Evolutionary conservation across 2,113 vertebrate species (phyloP).

Genomic region (Anser cygnoides): DNA sequence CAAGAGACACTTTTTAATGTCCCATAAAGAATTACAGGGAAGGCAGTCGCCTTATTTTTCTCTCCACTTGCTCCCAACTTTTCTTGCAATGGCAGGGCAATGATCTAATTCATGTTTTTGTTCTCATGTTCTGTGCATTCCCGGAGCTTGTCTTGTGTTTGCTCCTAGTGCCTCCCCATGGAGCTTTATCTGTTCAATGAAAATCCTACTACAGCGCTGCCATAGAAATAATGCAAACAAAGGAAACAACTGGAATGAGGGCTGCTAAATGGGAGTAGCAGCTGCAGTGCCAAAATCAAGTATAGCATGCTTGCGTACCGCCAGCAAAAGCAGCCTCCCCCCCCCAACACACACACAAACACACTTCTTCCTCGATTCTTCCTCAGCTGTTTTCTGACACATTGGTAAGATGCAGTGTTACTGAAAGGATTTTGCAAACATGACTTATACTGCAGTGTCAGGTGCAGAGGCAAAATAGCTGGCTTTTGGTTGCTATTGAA

Average conservation of each 20-base stretch:
- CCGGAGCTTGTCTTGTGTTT: not conserved
- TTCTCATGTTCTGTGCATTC: not conserved
- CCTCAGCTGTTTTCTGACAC: not conserved
- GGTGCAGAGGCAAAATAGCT: not conserved
- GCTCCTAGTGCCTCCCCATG: not conserved
- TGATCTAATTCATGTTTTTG: not conserved
- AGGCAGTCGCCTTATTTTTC: not conserved
- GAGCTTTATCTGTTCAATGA: fast-evolving
- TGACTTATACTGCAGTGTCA: not conserved
- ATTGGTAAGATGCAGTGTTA: not conserved
- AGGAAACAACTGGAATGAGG: not conserved
- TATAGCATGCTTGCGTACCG: fast-evolving
- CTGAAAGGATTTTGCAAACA: not conserved
- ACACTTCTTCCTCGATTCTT: not conserved
- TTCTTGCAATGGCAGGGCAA: not conserved
- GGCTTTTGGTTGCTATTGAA: not conserved
- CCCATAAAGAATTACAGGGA: not conserved
- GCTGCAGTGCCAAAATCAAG: not conserved
- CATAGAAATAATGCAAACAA: not conserved
- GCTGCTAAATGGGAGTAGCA: not conserved
- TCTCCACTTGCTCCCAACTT: not conserved
- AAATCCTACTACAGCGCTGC: not conserved
- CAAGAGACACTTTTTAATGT: not conserved
- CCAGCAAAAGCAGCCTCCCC: fast-evolving
- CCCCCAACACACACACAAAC: not conserved